Conservation (phyloP, 2,888 invertebrate genomes). For the Aporophyla nigra region DNA sequence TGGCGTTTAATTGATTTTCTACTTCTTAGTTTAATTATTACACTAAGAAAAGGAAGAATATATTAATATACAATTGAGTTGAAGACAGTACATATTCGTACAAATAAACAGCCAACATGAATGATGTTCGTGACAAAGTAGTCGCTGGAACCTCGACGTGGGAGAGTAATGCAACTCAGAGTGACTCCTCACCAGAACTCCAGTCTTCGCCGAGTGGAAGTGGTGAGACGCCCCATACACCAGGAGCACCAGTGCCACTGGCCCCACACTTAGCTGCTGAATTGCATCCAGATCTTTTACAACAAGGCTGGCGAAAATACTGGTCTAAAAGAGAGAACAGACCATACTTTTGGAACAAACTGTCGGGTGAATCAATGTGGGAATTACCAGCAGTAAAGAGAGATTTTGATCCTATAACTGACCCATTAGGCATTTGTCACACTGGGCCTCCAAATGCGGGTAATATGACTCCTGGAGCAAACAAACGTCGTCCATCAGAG, state of each 20-base stretch:
- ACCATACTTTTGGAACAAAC: constrained; percentile 99
- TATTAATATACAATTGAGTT: constrained; percentile 39
- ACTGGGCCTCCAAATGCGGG: constrained; percentile 86
- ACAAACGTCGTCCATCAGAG: constrained; percentile 95
- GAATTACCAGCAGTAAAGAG: constrained; percentile 96
- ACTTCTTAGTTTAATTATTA: constrained; percentile 10
- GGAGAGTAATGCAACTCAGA: constrained; percentile 83
- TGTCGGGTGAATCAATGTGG: constrained; percentile 99
- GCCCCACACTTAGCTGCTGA: constrained; percentile 88
- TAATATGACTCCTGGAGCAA: constrained; percentile 90
- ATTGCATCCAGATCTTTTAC: constrained; percentile 89
- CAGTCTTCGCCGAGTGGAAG: constrained; percentile 86
- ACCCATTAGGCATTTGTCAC: constrained; percentile 96
- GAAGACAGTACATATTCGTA: constrained; percentile 33
- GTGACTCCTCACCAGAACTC: constrained; percentile 86
- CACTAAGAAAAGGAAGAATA: constrained; percentile 18
- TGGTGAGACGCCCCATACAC: constrained; percentile 90
- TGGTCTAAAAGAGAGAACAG: constrained; percentile 99
- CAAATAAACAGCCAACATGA: constrained; percentile 81
- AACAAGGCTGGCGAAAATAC: constrained; percentile 98
- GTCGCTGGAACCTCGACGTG: constrained; percentile 87
- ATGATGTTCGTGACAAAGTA: constrained; percentile 90
- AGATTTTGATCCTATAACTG: constrained; percentile 97
- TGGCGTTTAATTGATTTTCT: constrained; percentile 63
- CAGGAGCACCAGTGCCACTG: constrained; percentile 90